Evolutionary conservation across 1,140 invertebrate species (phyloP).

Genomic region (Aphelenchoides avenae): DNA sequence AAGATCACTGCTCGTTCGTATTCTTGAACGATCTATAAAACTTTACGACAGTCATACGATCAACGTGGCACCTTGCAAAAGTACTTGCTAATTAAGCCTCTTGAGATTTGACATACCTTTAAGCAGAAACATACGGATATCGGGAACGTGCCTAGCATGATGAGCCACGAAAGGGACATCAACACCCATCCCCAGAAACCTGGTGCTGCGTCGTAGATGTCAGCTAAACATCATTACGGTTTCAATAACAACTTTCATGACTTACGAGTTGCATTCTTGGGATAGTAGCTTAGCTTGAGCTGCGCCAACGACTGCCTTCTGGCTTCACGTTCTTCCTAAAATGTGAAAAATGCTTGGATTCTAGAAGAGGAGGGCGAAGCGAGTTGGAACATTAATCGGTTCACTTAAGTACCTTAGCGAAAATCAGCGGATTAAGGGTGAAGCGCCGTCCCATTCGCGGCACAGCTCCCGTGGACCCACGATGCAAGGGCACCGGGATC

Average conservation of each 20-base stretch:
- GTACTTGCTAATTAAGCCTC: not conserved
- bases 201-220: constrained; percentile 67
- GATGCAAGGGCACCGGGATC: constrained; percentile 13
- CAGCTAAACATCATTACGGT: constrained; percentile 53
- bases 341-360: constrained; percentile 7
- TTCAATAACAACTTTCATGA: constrained; percentile 2
- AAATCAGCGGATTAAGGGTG: constrained; percentile 57
- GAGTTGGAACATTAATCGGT: constrained; percentile 13
- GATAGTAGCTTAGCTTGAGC: constrained; percentile 57
- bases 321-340: constrained; percentile 55
- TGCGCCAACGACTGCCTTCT: constrained; percentile 56
- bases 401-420: constrained; percentile 45
- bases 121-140: constrained; percentile 89
- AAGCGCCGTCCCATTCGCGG: constrained; percentile 45
- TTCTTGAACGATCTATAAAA: constrained; percentile 63
- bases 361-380: constrained; percentile 9
- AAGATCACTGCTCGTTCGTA: constrained; percentile 66
- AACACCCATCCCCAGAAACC: constrained; percentile 66
- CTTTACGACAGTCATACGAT: constrained; percentile 12
- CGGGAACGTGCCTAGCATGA: constrained; percentile 83
- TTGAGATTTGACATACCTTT: constrained; percentile 70
- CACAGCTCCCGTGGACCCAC: constrained; percentile 2
- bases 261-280: constrained; percentile 55
- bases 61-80: constrained; percentile 6
- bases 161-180: constrained; percentile 63